Conservation (phyloP, 2,113 vertebrate genomes). For the Gymnorhina tibicen region DNA sequence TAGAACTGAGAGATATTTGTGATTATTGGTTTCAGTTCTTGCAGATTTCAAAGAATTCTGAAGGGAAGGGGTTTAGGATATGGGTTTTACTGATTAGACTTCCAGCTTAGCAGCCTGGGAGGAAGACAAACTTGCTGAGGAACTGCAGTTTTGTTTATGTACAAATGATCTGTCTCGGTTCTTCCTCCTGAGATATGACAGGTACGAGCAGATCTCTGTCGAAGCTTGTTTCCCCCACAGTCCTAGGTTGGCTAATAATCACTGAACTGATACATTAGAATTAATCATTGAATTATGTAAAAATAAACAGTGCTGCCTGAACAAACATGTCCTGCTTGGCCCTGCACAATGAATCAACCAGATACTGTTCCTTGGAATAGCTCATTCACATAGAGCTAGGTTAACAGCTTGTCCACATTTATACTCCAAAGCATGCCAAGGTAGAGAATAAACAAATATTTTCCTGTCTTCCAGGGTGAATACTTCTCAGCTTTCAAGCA, state of each 20-base stretch:
- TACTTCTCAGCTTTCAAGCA: constrained; percentile 93
- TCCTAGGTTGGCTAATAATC: neutral
- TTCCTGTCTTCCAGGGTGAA: constrained; percentile 75
- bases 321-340: neutral
- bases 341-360: neutral
- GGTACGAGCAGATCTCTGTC: neutral
- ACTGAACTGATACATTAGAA: neutral
- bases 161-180: neutral
- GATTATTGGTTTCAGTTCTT: neutral
- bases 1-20: neutral
- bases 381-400: neutral
- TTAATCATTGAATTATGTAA: neutral
- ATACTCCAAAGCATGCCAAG: neutral
- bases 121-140: neutral
- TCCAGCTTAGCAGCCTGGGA: neutral
- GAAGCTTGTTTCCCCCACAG: neutral
- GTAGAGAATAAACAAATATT: neutral
- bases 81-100: neutral
- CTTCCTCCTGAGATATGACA: neutral
- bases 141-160: neutral
- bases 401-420: neutral
- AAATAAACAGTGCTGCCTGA: neutral
- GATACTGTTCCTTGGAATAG: neutral
- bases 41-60: neutral
- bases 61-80: neutral